A percentile compares a stretch with the other conserved stretches of the same genome.
Evolutionary conservation across 2,888 invertebrate species (phyloP).

Genomic region (Molorchus minor): DNA sequence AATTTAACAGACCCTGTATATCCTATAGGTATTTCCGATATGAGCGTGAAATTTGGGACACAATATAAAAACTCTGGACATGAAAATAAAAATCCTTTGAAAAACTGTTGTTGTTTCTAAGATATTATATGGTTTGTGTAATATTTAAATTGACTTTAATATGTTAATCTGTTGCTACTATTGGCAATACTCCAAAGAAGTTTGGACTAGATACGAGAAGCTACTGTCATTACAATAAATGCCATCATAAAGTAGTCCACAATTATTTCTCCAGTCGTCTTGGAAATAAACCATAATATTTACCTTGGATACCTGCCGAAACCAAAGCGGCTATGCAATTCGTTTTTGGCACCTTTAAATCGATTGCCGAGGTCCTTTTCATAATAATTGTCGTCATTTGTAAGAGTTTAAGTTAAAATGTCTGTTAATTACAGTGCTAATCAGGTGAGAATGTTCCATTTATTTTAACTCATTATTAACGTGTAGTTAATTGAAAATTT

Average conservation of each 20-base stretch:
- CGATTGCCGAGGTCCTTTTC: background rate
- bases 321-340: background rate
- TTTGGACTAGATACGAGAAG: background rate
- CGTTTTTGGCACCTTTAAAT: slow-evolving; percentile 11
- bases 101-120: too few relatives aligned
- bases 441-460: slow-evolving; percentile 38
- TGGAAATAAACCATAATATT: slow-evolving; percentile 37
- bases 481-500: too few relatives aligned
- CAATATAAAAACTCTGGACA: too few relatives aligned
- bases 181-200: slow-evolving; percentile 8
- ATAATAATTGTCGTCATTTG: background rate
- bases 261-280: slow-evolving; percentile 39
- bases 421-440: slow-evolving; percentile 41
- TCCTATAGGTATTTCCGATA: too few relatives aligned
- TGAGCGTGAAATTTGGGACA: too few relatives aligned
- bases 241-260: too few relatives aligned
- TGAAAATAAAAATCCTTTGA: too few relatives aligned
- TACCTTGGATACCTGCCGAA: slow-evolving; percentile 39
- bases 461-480: too few relatives aligned
- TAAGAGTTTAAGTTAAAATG: slow-evolving; percentile 27
- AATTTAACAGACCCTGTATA: too few relatives aligned
- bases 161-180: slow-evolving; percentile 6
- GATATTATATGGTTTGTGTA: too few relatives aligned
- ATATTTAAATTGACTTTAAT: too few relatives aligned
- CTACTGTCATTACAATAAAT: too few relatives aligned